phyloP scores from a whole-genome alignment of 2,797 vertebrate genomes.

The Malacoraja senta region DNA sequence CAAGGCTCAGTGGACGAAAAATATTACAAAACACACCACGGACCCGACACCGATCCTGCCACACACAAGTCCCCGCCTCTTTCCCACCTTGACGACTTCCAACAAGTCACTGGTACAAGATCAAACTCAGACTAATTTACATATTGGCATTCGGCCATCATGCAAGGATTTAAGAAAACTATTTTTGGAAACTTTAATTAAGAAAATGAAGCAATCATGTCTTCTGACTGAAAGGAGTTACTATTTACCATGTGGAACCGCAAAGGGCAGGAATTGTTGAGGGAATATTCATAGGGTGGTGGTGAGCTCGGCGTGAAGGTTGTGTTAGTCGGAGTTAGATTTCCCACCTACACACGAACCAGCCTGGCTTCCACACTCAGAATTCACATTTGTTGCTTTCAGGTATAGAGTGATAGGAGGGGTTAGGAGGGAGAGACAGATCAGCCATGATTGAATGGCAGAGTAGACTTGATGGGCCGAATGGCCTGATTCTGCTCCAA shows the following conservation, averaged over 20 bases:
- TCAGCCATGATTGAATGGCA: too few relatives aligned
- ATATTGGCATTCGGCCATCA: constrained; percentile 11
- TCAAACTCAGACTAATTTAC: constrained; percentile 17
- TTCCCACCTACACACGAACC: background rate
- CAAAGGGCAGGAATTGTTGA: constrained; percentile 1
- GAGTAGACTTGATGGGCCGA: too few relatives aligned
- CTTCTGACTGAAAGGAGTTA: constrained; percentile 17
- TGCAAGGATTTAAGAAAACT: background rate
- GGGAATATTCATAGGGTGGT: background rate
- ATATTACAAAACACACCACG: background rate
- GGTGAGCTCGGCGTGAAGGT: background rate
- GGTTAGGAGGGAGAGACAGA: too few relatives aligned
- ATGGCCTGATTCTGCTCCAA: too few relatives aligned
- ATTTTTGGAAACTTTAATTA: constrained; percentile 36
- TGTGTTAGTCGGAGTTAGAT: background rate
- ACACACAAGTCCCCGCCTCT: background rate
- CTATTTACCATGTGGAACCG: constrained; percentile 4
- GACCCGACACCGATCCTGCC: too few relatives aligned
- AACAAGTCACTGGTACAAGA: constrained; percentile 6
- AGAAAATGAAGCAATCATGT: constrained; percentile 27
- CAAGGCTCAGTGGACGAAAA: background rate
- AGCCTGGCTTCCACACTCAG: too few relatives aligned
- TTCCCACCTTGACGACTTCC: background rate
- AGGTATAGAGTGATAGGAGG: too few relatives aligned
- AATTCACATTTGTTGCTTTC: background rate